Evolutionary conservation across 2,797 vertebrate species (phyloP).

Genomic region (Tadarida brasiliensis): DNA sequence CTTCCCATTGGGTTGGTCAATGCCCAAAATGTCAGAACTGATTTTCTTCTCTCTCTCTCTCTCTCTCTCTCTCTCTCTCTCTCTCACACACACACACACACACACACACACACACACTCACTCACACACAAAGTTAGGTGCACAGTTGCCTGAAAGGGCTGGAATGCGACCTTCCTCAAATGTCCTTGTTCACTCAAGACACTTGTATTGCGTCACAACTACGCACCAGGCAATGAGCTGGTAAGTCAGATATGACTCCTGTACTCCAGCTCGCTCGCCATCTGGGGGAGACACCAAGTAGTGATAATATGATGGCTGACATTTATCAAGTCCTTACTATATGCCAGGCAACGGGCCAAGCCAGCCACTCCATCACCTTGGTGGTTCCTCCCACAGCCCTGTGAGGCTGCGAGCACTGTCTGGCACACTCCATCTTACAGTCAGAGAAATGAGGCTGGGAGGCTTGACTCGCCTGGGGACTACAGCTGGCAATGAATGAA

Average conservation of each 20-base stretch:
- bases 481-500: neutral
- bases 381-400: neutral
- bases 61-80: neutral
- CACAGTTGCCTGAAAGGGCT: neutral
- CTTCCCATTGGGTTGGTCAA: neutral
- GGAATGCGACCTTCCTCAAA: neutral
- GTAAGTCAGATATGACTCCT: neutral
- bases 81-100: neutral
- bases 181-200: neutral
- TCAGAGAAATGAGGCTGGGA: neutral
- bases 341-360: neutral
- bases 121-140: neutral
- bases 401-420: neutral
- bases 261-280: neutral
- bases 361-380: neutral
- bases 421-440: neutral
- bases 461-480: neutral
- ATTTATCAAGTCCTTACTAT: neutral
- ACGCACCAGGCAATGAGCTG: neutral
- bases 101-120: neutral
- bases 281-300: neutral
- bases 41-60: neutral
- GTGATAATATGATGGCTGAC: neutral
- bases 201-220: neutral
- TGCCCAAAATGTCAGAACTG: neutral